These are phyloP conservation scores for Xiphias gladius DNA, from an alignment of 2,113 vertebrate species.

Conservation along the genomic window DNA sequence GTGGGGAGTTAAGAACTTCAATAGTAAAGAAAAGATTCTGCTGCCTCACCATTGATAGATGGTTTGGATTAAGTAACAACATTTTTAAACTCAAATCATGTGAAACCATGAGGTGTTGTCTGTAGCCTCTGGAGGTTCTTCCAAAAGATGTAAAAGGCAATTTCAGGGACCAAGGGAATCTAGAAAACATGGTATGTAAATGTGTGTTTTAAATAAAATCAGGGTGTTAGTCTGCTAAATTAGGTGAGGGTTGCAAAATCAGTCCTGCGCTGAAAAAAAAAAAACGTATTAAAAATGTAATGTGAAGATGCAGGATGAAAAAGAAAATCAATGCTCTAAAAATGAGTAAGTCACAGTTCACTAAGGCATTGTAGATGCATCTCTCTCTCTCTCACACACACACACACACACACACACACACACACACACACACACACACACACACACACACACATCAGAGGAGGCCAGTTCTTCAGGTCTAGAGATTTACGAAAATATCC, in stretches of 20 bases:
- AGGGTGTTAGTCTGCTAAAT: background rate
- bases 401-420: background rate
- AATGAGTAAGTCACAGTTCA: constrained; percentile 39
- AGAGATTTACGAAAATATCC: background rate
- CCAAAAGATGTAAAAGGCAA: background rate
- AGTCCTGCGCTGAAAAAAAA: background rate
- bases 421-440: background rate
- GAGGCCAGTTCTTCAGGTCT: background rate
- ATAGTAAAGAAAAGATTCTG: background rate
- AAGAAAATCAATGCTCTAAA: constrained; percentile 22
- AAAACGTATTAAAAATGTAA: background rate
- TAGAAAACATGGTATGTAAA: background rate
- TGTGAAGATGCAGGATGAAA: background rate
- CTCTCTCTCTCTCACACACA: background rate
- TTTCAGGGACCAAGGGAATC: constrained; percentile 11
- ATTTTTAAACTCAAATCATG: background rate
- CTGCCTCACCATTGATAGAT: background rate
- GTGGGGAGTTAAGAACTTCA: background rate
- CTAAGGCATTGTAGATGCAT: background rate
- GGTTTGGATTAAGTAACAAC: background rate
- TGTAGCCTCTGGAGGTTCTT: constrained; percentile 11
- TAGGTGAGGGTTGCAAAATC: background rate
- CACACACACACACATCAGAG: background rate
- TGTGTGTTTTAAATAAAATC: background rate
- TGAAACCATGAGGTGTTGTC: constrained; percentile 1